A percentile compares a stretch with the other conserved stretches of the same genome.
These are phyloP conservation scores for Meganola albula DNA, from an alignment of 2,888 invertebrate genomes.

Conservation along the genomic window DNA sequence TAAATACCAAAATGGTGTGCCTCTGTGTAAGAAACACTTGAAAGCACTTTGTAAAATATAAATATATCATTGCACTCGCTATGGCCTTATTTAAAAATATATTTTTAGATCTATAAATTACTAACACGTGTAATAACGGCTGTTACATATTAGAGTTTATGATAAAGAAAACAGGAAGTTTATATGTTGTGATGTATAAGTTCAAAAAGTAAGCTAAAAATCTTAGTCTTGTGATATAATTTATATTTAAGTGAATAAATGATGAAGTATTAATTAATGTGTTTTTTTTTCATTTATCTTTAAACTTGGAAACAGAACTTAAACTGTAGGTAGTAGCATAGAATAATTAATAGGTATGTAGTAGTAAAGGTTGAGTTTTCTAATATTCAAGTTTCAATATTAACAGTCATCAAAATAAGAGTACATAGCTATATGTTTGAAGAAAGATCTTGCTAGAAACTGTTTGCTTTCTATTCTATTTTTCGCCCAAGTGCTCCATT, in stretches of 20 bases:
- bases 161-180: slow-evolving; percentile 50
- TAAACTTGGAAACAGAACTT: too few species aligned
- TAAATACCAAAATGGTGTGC: slow-evolving; percentile 46
- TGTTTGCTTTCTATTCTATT: too few species aligned
- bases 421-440: too few species aligned
- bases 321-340: too few species aligned
- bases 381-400: too few species aligned
- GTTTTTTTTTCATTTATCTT: slow-evolving; percentile 28
- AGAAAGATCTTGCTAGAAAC: too few species aligned
- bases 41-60: slow-evolving; percentile 40
- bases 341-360: not conserved
- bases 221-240: slow-evolving; percentile 77
- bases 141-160: slow-evolving; percentile 67
- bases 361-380: too few species aligned
- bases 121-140: slow-evolving; percentile 54
- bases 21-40: slow-evolving; percentile 37
- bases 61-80: slow-evolving; percentile 41
- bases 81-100: slow-evolving; percentile 65
- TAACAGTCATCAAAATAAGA: too few species aligned
- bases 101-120: slow-evolving; percentile 40
- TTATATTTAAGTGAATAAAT: slow-evolving; percentile 75
- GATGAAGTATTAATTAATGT: slow-evolving; percentile 62
- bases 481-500: too few species aligned
- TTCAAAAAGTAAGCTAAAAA: slow-evolving; percentile 68
- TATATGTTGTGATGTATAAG: slow-evolving; percentile 75